Evolutionary conservation across 64 coral and sea anemone species (phyloP).

Genomic region (Dendronephthya gigantea): DNA sequence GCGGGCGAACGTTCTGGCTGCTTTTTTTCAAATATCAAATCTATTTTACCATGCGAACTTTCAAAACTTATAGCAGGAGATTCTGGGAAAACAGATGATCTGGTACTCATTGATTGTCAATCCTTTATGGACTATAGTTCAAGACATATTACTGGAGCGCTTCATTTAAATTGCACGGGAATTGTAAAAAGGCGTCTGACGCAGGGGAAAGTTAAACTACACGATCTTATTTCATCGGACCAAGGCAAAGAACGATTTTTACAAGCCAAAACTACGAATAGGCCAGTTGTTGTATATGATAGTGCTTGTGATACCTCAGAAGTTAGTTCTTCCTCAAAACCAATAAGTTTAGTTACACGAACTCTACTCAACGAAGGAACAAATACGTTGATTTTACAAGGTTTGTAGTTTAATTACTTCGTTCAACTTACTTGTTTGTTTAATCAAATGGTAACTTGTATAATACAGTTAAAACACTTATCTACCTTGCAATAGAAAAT

Average conservation of each 20-base stretch:
- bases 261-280: constrained; percentile 42
- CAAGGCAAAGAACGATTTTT: constrained; percentile 91
- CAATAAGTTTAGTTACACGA: constrained; percentile 74
- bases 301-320: constrained; percentile 45
- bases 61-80: neutral
- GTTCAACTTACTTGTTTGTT: too few relatives aligned
- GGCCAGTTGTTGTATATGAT: constrained; percentile 81
- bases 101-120: constrained; percentile 75
- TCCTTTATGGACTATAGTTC: constrained; percentile 70
- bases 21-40: constrained; percentile 5
- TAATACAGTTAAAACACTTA: too few relatives aligned
- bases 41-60: constrained; percentile 10
- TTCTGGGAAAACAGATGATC: neutral
- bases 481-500: too few relatives aligned
- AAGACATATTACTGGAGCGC: constrained; percentile 88
- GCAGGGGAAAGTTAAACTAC: constrained; percentile 90
- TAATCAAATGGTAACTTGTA: neutral
- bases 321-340: constrained; percentile 42
- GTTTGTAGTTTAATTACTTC: constrained; percentile 23
- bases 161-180: constrained; percentile 93
- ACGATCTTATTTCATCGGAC: constrained; percentile 85
- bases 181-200: constrained; percentile 66
- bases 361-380: constrained; percentile 92
- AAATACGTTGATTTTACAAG: constrained; percentile 82
- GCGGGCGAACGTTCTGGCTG: neutral